Evolutionary conservation across 1,140 invertebrate genomes (phyloP).

Genomic region (Heliconius himera): DNA sequence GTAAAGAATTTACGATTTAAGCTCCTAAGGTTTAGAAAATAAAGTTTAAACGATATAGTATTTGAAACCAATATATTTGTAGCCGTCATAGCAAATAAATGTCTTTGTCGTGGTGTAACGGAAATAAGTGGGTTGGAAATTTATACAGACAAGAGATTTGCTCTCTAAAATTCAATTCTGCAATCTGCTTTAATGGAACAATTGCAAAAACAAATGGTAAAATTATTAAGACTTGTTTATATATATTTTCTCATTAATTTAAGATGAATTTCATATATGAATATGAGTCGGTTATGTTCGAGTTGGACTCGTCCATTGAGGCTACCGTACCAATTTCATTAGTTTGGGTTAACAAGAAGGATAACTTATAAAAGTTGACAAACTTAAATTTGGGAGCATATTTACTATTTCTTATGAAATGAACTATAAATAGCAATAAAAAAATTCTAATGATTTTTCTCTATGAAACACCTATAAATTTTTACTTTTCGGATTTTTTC

Average conservation of each 20-base stretch:
- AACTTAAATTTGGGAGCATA: no score
- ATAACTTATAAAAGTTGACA: no score
- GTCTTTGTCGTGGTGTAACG: constrained; percentile 28
- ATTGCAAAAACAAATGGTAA: constrained; percentile 11
- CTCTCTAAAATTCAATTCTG: constrained; percentile 22
- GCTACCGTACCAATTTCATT: no score
- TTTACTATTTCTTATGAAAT: no score
- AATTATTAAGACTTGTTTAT: not conserved
- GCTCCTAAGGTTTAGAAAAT: not conserved
- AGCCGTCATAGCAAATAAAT: constrained; percentile 29
- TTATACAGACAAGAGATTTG: constrained; percentile 26
- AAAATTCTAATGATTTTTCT: no score
- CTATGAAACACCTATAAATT: no score
- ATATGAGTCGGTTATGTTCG: no score
- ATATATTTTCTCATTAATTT: not conserved
- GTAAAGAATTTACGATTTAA: constrained; percentile 2
- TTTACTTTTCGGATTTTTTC: no score
- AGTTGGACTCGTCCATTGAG: no score
- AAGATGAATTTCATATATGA: not conserved
- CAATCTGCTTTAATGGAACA: constrained; percentile 21
- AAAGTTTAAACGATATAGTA: constrained; percentile 5
- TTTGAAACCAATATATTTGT: constrained; percentile 25
- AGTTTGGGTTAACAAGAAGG: no score
- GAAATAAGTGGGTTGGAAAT: constrained; percentile 28
- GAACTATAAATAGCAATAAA: no score